Evolutionary conservation across 1,140 invertebrate genomes (phyloP).

Genomic region (Drosophila littoralis): DNA sequence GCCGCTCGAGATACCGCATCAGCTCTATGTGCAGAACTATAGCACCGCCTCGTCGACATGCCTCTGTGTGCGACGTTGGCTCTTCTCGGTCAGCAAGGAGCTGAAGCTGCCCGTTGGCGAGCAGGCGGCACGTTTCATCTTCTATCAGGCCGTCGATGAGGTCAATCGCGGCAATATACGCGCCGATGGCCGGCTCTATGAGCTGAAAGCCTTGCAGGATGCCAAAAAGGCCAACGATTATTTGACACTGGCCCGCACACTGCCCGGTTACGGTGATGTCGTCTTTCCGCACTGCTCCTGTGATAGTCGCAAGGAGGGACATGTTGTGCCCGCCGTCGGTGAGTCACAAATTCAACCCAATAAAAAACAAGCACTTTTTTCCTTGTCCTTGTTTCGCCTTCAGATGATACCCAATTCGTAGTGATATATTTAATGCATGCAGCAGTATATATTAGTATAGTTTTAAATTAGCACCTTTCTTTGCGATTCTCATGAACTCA

Average conservation of each 20-base stretch:
- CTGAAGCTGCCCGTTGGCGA: slow-evolving; percentile 87
- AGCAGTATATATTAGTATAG: too few species aligned
- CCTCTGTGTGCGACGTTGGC: slow-evolving; percentile 96
- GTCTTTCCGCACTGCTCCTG: slow-evolving; percentile 98
- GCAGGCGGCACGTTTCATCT: slow-evolving; percentile 90
- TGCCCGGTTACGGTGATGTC: slow-evolving; percentile 96
- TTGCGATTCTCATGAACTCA: too few species aligned
- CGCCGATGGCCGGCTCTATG: slow-evolving; percentile 95
- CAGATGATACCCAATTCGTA: too few species aligned
- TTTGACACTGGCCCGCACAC: slow-evolving; percentile 91
- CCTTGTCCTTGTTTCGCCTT: too few species aligned
- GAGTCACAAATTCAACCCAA: slow-evolving; percentile 38
- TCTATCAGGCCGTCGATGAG: slow-evolving; percentile 96
- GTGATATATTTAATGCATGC: too few species aligned
- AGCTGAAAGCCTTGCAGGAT: slow-evolving; percentile 97
- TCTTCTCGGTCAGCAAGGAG: slow-evolving; percentile 93
- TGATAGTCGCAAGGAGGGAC: slow-evolving; percentile 96
- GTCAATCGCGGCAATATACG: slow-evolving; percentile 96
- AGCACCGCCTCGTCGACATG: slow-evolving; percentile 99
- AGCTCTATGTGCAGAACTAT: slow-evolving; percentile 99
- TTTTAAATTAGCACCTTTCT: too few species aligned
- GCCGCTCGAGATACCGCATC: slow-evolving; percentile 97
- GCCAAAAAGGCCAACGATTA: slow-evolving; percentile 94
- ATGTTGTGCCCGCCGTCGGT: slow-evolving; percentile 93
- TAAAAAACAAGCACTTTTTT: too few species aligned